phyloP scores from a whole-genome alignment of 2,797 vertebrate genomes.

The Alectoris magna region DNA sequence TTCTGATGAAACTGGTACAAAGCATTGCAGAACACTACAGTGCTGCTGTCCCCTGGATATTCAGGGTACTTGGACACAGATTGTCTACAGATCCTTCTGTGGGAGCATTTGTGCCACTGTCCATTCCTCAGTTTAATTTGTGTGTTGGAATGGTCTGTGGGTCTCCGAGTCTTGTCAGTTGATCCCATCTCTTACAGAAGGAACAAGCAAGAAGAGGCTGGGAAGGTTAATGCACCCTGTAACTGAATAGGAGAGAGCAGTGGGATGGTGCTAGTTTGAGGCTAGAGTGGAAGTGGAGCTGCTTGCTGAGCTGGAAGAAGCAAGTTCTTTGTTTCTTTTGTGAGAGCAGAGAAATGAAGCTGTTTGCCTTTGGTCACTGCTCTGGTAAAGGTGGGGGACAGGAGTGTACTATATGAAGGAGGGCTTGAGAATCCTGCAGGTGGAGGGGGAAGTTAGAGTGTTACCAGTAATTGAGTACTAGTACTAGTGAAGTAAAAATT shows the following conservation, averaged over 20 bases:
- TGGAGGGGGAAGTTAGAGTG: not conserved
- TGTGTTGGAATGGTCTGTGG: not conserved
- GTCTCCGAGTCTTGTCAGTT: not conserved
- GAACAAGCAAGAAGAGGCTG: not conserved
- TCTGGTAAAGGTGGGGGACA: not conserved
- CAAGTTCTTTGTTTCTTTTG: not conserved
- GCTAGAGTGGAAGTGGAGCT: not conserved
- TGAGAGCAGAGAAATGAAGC: not conserved
- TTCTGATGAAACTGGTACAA: not conserved
- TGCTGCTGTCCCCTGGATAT: not conserved
- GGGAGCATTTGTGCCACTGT: not conserved
- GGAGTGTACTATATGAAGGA: not conserved
- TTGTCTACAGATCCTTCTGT: not conserved
- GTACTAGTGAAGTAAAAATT: not conserved
- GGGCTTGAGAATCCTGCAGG: not conserved
- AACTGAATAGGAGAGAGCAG: not conserved
- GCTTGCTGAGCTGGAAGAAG: not conserved
- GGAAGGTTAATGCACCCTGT: not conserved
- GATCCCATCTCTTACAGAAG: not conserved
- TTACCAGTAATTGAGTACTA: not conserved
- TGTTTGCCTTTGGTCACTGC: not conserved
- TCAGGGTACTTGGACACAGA: not conserved
- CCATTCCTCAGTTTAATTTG: not conserved
- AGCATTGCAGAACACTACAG: slow-evolving; percentile 18
- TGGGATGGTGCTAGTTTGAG: not conserved